These are phyloP conservation scores for Umimayanthus kanabou DNA, from an alignment of 92 coral and sea anemone genomes.

Conservation along the genomic window DNA sequence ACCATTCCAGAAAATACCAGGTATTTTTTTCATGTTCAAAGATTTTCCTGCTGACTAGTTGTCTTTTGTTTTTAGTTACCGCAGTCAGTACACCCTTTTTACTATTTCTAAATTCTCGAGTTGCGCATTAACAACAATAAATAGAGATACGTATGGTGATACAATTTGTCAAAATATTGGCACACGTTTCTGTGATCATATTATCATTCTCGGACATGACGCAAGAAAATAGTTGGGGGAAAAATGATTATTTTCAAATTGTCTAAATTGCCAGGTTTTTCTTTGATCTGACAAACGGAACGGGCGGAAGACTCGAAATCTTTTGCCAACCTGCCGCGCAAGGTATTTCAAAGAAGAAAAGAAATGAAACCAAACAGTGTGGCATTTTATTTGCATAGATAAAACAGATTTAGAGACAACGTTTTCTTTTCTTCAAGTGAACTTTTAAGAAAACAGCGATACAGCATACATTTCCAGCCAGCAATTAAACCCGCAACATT, in stretches of 20 bases:
- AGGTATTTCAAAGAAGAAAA: neutral
- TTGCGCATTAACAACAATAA: constrained; percentile 52
- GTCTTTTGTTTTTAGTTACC: constrained; percentile 22
- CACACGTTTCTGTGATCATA: constrained; percentile 28
- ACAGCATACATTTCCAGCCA: constrained; percentile 8
- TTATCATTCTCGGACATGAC: constrained; percentile 34
- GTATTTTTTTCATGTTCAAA: constrained; percentile 39
- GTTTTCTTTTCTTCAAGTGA: constrained; percentile 29
- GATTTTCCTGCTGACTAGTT: neutral
- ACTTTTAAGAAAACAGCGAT: constrained; percentile 33
- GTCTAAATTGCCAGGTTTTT: neutral
- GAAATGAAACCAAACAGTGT: constrained; percentile 38
- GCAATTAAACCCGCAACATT: constrained; percentile 23
- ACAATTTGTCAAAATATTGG: constrained; percentile 51
- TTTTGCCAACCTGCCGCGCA: constrained; percentile 34
- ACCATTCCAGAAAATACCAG: constrained; percentile 45
- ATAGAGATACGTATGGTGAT: constrained; percentile 47
- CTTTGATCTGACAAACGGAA: constrained; percentile 5
- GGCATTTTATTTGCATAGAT: constrained; percentile 76
- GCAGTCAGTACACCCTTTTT: constrained; percentile 34
- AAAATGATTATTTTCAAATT: neutral
- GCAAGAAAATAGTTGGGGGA: constrained; percentile 1
- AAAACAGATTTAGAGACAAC: constrained; percentile 49
- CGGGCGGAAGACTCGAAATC: constrained; percentile 23
- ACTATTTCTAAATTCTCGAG: constrained; percentile 51